Evolutionary conservation across 1,140 invertebrate genomes (phyloP), one percentile per base, ranked within the genome.

Genomic region (Contarinia nasturtii): DNA sequence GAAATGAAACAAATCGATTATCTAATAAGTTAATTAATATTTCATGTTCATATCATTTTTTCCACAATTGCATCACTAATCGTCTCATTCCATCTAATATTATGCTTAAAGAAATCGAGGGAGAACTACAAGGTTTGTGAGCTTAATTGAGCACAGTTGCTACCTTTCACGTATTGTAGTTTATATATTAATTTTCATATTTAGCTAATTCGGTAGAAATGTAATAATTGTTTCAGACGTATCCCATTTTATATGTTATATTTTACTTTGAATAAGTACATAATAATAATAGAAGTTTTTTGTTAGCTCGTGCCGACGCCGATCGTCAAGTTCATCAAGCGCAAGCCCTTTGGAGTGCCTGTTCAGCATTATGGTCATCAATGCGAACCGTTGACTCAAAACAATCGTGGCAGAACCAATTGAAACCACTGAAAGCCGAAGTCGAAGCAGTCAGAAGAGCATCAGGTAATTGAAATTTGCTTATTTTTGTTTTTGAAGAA

Each of bases 291-390:
- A 10, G 27, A 5, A 27, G 27, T 27, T 27, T 27, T 27, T 10
- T 27, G 27, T 3, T 27, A 27, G 86, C 72, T 41, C 76, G 87
- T 33, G 77, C 84, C 38, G 77, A 80, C 19, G 74, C 79, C 21
- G 91, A 95, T 54, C 79, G 77, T 55, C 73, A 77, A 49, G 79
- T 81, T 0, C 76, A 80, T 48, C 76, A 86, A 52, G 80, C 87
- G 4, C 88, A 93, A 61, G 74, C 86, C 33, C 71, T 95, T 51
- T 97, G 92, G 93, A 75, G 86, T 47, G 84, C 91, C 10, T 92
- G 86, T 59, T 85, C 93, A 57, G 76, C 86, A 15, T 67, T 96
- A 27, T 73, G 82, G 53, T 70, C 79, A 41, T 78, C 82, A 5
- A 74, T 94, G n/a, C 75, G 79, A 53, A 63, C 67, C 27, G 73